Conservation (phyloP, 1,140 invertebrate species). For the Pseudoatta argentina region DNA sequence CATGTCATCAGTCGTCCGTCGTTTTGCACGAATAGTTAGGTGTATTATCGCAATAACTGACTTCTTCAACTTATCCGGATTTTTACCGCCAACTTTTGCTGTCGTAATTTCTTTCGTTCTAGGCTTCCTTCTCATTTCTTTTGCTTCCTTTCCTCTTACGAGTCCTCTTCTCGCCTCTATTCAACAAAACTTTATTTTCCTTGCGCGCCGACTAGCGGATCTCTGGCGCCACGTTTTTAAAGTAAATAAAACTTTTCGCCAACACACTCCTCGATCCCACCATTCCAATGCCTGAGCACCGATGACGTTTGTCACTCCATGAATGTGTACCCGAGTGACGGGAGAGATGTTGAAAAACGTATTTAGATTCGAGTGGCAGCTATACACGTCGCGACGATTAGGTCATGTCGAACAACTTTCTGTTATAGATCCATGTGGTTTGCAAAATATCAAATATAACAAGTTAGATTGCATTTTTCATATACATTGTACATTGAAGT, state of each 20-base stretch:
- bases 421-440: conserved; percentile 7
- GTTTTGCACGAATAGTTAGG: conserved; percentile 4
- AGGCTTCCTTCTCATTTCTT: conserved; percentile 49
- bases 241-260: conserved; percentile 75
- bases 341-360: conserved; percentile 55
- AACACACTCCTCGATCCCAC: conserved; percentile 35
- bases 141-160: conserved; percentile 1
- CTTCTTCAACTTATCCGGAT: conserved; percentile 70
- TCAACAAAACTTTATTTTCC: conserved; percentile 72
- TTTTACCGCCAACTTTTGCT: conserved; percentile 45
- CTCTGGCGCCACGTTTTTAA: conserved; percentile 74
- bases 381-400: conserved; percentile 55
- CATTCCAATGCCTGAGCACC: conserved; percentile 65
- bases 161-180: conserved; percentile 30
- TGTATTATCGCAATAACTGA: conserved; percentile 65
- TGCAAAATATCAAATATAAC: background rate
- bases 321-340: conserved; percentile 53
- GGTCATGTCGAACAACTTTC: conserved; percentile 47
- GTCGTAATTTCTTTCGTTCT: background rate
- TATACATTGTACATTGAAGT: background rate
- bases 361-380: conserved; percentile 56
- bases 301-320: conserved; percentile 64
- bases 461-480: background rate
- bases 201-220: conserved; percentile 62
- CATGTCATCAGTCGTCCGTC: background rate